phyloP scores from a whole-genome alignment of 1,140 invertebrate genomes.

The Macrobrachium nipponense region DNA sequence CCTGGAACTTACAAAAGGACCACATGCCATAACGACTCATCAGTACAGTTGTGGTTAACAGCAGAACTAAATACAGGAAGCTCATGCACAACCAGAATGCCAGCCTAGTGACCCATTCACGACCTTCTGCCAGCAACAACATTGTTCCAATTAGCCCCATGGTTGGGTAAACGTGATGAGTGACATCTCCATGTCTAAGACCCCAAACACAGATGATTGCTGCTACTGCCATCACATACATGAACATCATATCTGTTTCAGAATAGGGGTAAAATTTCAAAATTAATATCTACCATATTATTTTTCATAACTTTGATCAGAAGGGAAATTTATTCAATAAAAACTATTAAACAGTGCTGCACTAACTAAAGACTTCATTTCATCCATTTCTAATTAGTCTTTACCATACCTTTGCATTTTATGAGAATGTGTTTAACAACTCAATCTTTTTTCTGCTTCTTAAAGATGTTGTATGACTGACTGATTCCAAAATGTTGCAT shows the following conservation, averaged over 20 bases:
- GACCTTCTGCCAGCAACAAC: conserved; percentile 30
- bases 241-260: conserved; percentile 51
- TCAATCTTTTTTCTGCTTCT: no score
- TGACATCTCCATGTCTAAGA: conserved; percentile 37
- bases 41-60: conserved; percentile 31
- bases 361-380: no score
- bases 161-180: conserved; percentile 43
- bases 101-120: conserved; percentile 13
- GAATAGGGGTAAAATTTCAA: background rate
- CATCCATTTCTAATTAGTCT: no score
- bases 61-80: background rate
- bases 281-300: no score
- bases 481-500: no score
- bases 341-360: no score
- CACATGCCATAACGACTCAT: conserved; percentile 36
- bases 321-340: no score
- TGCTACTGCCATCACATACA: conserved; percentile 45
- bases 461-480: no score
- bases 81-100: conserved; percentile 25
- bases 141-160: background rate
- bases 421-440: no score
- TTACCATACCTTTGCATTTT: no score
- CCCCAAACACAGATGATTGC: conserved; percentile 38
- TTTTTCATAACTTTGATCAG: no score
- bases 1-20: conserved; percentile 48